Evolutionary conservation across 2,113 vertebrate species (phyloP).

Genomic region (Coturnix japonica): DNA sequence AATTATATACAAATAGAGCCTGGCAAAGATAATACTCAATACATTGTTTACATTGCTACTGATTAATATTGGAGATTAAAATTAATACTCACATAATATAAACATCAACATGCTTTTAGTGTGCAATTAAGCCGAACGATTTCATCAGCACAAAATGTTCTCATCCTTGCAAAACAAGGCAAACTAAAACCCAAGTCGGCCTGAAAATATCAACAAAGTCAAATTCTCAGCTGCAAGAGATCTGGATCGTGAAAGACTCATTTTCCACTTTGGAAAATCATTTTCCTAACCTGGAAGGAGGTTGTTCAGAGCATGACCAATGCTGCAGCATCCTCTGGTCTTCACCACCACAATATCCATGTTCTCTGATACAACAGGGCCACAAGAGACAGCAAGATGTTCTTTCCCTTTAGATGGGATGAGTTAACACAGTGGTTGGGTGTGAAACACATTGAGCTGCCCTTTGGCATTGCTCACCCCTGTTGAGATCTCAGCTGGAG

Average conservation of each 20-base stretch:
- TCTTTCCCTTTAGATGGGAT: background rate
- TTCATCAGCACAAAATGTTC: conserved; percentile 53
- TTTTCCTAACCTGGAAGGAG: background rate
- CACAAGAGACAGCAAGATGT: background rate
- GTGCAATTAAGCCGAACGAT: conserved; percentile 33
- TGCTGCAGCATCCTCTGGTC: background rate
- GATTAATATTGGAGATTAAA: conserved; percentile 67
- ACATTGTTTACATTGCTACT: conserved; percentile 47
- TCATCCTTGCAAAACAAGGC: background rate
- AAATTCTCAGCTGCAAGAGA: background rate
- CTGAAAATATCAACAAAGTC: conserved; percentile 33
- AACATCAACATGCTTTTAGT: conserved; percentile 64
- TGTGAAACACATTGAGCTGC: background rate
- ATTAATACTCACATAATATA: conserved; percentile 56
- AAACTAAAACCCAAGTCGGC: background rate
- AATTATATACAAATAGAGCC: conserved; percentile 22
- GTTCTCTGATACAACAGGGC: accelerated
- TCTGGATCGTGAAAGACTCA: background rate
- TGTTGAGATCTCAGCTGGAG: background rate
- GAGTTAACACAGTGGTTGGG: background rate
- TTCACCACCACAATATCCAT: accelerated
- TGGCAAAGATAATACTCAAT: conserved; percentile 15
- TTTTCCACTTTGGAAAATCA: background rate
- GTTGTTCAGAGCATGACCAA: too few relatives aligned
- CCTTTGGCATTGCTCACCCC: accelerated